Percentiles rank a stretch among this genome's conserved stretches.
Conservation (phyloP, 2,113 vertebrate species). For the Aegithalos caudatus region DNA sequence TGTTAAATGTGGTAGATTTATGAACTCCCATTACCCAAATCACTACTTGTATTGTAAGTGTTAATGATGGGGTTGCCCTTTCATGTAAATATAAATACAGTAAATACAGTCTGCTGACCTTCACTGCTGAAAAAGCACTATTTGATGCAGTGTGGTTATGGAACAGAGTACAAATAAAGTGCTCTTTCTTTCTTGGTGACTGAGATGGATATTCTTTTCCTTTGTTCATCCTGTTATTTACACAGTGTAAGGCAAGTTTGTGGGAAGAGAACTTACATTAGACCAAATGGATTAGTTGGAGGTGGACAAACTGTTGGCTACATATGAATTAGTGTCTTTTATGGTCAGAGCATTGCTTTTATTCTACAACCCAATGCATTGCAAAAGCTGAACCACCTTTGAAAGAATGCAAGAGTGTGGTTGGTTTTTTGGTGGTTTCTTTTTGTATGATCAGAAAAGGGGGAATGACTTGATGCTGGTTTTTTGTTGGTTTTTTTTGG, state of each 20-base stretch:
- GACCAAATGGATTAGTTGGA: not conserved
- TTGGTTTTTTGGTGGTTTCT: not conserved
- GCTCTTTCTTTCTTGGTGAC: not conserved
- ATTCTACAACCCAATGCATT: not conserved
- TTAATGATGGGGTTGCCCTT: constrained; percentile 30
- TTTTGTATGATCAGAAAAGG: not conserved
- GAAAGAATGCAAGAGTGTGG: not conserved
- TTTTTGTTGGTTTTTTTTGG: too few species aligned
- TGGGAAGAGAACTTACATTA: not conserved
- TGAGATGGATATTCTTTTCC: not conserved
- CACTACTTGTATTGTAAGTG: constrained; percentile 28
- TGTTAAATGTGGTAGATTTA: constrained; percentile 14
- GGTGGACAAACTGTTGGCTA: not conserved
- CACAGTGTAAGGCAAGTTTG: not conserved
- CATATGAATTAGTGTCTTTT: not conserved
- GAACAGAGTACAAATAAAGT: not conserved
- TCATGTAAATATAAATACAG: not conserved
- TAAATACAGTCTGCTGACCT: not conserved
- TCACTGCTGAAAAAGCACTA: constrained; percentile 35
- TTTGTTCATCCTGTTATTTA: not conserved
- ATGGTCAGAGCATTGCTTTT: not conserved
- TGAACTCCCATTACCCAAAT: constrained; percentile 3
- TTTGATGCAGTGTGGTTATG: constrained; percentile 21
- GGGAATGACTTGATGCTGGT: not conserved
- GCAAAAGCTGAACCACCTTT: not conserved